phyloP scores from a whole-genome alignment of 2,113 vertebrate species.

The Gadus macrocephalus region DNA sequence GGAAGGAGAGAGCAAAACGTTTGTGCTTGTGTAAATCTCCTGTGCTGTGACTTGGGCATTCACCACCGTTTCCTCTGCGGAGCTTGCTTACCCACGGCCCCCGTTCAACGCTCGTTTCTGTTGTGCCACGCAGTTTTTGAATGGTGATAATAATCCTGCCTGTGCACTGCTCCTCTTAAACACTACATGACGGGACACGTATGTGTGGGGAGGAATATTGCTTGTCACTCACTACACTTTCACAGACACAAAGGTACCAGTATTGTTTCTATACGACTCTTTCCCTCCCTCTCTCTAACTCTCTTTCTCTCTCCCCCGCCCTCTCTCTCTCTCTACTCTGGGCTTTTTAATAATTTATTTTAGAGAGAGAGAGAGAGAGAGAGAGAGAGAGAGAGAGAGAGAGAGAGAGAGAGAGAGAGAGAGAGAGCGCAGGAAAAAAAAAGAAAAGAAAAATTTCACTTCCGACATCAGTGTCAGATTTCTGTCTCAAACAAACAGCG shows the following conservation, averaged over 20 bases:
- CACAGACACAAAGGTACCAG: conserved; percentile 53
- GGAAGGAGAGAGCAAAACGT: no score
- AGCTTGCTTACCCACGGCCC: conserved; percentile 33
- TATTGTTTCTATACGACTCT: conserved; percentile 27
- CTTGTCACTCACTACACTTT: conserved; percentile 54
- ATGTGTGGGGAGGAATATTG: conserved; percentile 44
- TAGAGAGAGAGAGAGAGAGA: background rate
- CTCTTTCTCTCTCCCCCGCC: background rate
- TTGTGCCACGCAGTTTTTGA: conserved; percentile 37
- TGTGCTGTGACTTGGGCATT: no score
- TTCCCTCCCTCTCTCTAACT: conserved; percentile 14
- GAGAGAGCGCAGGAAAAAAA: conserved; percentile 9
- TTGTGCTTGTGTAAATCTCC: no score
- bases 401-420: background rate
- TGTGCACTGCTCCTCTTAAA: conserved; percentile 3
- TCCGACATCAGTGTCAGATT: conserved; percentile 63
- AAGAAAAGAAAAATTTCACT: conserved; percentile 41
- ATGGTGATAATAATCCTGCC: conserved; percentile 43
- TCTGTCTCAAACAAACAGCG: conserved; percentile 54
- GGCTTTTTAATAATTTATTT: conserved; percentile 54
- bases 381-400: background rate
- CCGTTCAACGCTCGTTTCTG: conserved; percentile 50
- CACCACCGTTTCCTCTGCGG: conserved; percentile 26
- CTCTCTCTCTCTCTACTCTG: conserved; percentile 3
- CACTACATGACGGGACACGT: conserved; percentile 52